Evolutionary conservation across 1,140 invertebrate species (phyloP).

Genomic region (Neuroterus valhalla): DNA sequence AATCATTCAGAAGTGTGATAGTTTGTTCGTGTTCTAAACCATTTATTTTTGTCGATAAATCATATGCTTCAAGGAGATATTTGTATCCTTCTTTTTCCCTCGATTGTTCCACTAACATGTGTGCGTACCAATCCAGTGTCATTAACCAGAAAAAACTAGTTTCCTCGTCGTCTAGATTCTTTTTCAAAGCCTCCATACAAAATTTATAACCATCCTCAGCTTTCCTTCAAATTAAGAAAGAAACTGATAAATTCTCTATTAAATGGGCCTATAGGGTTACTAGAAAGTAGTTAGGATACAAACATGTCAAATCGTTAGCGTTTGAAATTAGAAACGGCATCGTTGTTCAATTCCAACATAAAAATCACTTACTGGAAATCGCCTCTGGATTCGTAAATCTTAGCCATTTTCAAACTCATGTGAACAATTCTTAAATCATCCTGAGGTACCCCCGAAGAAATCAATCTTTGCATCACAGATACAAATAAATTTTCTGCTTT

Average conservation of each 20-base stretch:
- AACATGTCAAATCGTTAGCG: background rate
- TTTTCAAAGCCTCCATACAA: constrained; percentile 82
- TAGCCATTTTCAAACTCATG: constrained; percentile 86
- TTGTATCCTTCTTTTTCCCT: constrained; percentile 80
- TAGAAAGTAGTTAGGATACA: constrained; percentile 34
- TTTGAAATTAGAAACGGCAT: too few species aligned
- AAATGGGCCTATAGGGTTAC: too few species aligned
- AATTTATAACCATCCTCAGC: constrained; percentile 85
- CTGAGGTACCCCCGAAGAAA: constrained; percentile 80
- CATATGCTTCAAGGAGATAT: constrained; percentile 82
- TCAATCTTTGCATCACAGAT: constrained; percentile 85
- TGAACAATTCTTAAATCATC: constrained; percentile 86
- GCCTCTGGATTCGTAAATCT: constrained; percentile 80
- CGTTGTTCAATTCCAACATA: too few species aligned
- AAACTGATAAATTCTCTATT: too few species aligned
- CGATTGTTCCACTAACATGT: constrained; percentile 81
- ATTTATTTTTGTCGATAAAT: constrained; percentile 80
- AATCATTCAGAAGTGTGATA: constrained; percentile 88
- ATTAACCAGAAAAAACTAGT: constrained; percentile 80
- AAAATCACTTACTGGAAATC: constrained; percentile 73
- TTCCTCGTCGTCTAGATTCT: constrained; percentile 76
- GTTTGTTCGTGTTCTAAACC: constrained; percentile 84
- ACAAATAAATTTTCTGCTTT: constrained; percentile 92
- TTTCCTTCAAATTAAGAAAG: constrained; percentile 70
- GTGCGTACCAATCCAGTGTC: constrained; percentile 88